Evolutionary conservation across 2,888 invertebrate genomes (phyloP).

Genomic region (Melitaea athalia): DNA sequence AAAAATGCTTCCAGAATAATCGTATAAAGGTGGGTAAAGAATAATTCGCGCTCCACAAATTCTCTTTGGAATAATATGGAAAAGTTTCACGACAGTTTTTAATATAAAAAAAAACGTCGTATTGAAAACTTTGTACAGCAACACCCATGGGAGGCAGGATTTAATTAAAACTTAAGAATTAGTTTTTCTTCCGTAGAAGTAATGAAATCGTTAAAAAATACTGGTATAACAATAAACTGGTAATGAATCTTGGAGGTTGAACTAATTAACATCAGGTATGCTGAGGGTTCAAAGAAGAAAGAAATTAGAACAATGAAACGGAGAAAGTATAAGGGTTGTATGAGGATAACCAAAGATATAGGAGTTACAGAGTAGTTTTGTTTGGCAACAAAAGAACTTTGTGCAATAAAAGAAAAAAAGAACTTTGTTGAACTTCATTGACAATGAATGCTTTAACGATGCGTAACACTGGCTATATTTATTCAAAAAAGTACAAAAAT

Average conservation of each 20-base stretch:
- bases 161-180: constrained; percentile 10
- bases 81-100: constrained; percentile 16
- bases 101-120: constrained; percentile 7
- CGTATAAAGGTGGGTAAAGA: background rate
- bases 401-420: too few species aligned
- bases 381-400: too few species aligned
- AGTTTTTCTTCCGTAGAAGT: background rate
- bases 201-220: constrained; percentile 2
- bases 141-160: constrained; percentile 6
- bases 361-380: too few species aligned
- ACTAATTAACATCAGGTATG: too few species aligned
- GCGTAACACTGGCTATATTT: too few species aligned
- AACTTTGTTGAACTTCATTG: too few species aligned
- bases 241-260: background rate
- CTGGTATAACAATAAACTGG: background rate
- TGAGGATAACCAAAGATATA: too few species aligned
- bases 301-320: too few species aligned
- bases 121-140: background rate
- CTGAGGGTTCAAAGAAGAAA: too few species aligned
- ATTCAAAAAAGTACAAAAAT: too few species aligned
- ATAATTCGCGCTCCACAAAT: constrained; percentile 13
- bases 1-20: background rate
- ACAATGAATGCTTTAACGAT: too few species aligned
- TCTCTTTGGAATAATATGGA: constrained; percentile 7
- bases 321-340: too few species aligned